These are phyloP conservation scores for Linepithema humile DNA, from an alignment of 1,140 invertebrate species.

Conservation along the genomic window DNA sequence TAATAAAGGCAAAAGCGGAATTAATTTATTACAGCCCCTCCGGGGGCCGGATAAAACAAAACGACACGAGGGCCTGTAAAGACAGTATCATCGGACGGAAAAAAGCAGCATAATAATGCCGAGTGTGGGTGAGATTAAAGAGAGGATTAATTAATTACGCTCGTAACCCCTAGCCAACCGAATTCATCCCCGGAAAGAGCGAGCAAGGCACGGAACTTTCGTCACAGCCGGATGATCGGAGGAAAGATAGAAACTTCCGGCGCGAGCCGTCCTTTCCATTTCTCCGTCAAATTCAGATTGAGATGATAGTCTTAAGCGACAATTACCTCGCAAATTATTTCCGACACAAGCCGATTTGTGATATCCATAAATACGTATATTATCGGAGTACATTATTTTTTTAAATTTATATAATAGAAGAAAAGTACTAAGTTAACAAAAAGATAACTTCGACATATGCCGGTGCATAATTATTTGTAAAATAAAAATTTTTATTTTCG, in stretches of 20 bases:
- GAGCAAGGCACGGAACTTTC: background rate
- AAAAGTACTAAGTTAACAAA: background rate
- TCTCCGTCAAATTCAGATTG: background rate
- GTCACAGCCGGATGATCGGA: constrained; percentile 7
- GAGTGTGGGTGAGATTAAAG: constrained; percentile 43
- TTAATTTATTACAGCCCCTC: constrained; percentile 56
- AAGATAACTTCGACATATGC: background rate
- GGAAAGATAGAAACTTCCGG: background rate
- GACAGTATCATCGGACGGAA: constrained; percentile 51
- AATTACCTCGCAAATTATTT: background rate
- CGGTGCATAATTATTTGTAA: background rate
- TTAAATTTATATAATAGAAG: background rate
- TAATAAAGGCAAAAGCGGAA: constrained; percentile 40
- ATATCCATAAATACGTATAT: background rate
- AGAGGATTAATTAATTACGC: constrained; percentile 60
- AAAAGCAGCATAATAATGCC: constrained; percentile 54
- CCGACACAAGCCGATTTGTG: background rate
- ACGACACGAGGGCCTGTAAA: constrained; percentile 26
- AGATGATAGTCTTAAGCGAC: background rate
- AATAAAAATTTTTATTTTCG: background rate
- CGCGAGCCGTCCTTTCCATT: background rate
- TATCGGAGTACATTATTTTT: background rate
- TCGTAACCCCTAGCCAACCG: constrained; percentile 14
- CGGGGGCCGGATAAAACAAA: constrained; percentile 31
- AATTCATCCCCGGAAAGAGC: constrained; percentile 19